Conservation (phyloP, 2,888 invertebrate genomes). For the Ophioninae sp. region DNA sequence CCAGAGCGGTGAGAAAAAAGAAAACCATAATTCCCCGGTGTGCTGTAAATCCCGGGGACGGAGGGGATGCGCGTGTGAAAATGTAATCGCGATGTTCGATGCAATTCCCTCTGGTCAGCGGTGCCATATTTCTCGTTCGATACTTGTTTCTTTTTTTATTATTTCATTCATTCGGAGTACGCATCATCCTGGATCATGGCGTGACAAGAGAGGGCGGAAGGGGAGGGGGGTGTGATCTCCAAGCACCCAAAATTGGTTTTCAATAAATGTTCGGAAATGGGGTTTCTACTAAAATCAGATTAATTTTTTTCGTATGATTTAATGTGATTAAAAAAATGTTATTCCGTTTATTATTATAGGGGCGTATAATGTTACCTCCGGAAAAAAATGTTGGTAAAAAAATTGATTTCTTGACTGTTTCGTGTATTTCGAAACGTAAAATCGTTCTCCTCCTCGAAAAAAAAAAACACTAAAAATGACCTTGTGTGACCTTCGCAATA, state of each 20-base stretch:
- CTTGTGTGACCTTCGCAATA: neutral
- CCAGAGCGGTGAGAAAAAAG: neutral
- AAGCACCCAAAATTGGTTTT: too few relatives aligned
- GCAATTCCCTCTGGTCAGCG: conserved; percentile 41
- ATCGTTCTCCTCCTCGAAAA: neutral
- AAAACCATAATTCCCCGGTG: conserved; percentile 64
- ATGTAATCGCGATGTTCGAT: conserved; percentile 48
- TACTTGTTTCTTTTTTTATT: conserved; percentile 7
- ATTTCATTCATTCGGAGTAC: neutral
- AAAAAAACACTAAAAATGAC: neutral
- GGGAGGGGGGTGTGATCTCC: too few relatives aligned
- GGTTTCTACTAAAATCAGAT: too few relatives aligned
- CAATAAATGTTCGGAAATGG: too few relatives aligned
- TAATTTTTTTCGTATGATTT: too few relatives aligned
- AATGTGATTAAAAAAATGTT: too few relatives aligned
- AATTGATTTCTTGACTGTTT: neutral
- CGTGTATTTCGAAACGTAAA: neutral
- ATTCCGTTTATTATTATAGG: too few relatives aligned
- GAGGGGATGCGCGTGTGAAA: conserved; percentile 56
- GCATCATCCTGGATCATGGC: too few relatives aligned
- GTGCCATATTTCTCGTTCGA: conserved; percentile 11
- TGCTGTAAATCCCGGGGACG: conserved; percentile 53
- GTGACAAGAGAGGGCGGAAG: too few relatives aligned
- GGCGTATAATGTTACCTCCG: too few relatives aligned
- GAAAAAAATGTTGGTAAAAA: too few relatives aligned